Base-by-base conservation (phyloP, 2,888 invertebrate genomes). In the Halictus quadricinctus region DNA sequence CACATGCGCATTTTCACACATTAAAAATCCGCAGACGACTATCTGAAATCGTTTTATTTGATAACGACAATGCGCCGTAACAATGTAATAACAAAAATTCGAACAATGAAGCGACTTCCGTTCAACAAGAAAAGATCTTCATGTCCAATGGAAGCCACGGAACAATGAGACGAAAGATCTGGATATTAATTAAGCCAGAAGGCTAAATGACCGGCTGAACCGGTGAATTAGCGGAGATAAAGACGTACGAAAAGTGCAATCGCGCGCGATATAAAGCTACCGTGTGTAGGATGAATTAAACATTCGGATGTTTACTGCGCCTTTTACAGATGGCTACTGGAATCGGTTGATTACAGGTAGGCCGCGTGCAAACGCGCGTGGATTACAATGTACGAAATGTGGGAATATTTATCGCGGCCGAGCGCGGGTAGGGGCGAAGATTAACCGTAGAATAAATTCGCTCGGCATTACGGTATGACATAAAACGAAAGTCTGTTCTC, bases 361-460 rank as follows among this genome's bases (percentile, higher is more conserved):
- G 29, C 64, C 64, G 64, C 64, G 29, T 29, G 29, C 29, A 36
- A 64, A 64, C 64, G 29, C 64, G 29, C 2, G 18, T 15, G 29
- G 64, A 36, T 48, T 66, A 64, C 72, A 58, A 54, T 72, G 72
- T 81, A 36, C 18, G n/a, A 58, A 60, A 29, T 43, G 15, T 5
- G n/a, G 21, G 25, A 50, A 74, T 74, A 50, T 73, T 72, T 69
- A 73, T 72, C 13, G 72, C 1, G 7, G 2, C 29, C 58, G 58
- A 10, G n/a, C 8, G 21, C 10, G 21, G 58, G 10, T 12, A 58
- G 50, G 13, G 50, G 60, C 15, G 46, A 43, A 12, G 48, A 73
- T 72, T 82, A 66, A 58, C 18, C 46, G 15, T 7, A 60, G 41
- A 29, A 76, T 82, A 76, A 81, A 78, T 77, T 84, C 64, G n/a